phyloP scores from a whole-genome alignment of 1,140 invertebrate genomes.

The Drosophila sulfurigaster region DNA sequence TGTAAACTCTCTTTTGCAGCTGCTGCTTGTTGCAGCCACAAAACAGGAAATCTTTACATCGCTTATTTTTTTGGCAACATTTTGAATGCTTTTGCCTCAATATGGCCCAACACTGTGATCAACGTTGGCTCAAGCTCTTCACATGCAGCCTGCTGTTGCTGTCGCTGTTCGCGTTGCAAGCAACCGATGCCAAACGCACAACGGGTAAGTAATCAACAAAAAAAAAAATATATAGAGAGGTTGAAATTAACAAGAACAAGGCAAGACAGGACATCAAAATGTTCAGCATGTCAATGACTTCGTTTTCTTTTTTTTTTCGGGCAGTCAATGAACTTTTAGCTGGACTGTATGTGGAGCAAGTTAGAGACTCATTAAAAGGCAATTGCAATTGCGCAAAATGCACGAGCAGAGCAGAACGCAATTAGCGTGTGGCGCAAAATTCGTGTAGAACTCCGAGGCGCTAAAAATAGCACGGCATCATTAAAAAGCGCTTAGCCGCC shows the following conservation, averaged over 20 bases:
- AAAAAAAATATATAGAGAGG: neutral
- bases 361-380: conserved; percentile 53
- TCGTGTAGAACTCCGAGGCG: conserved; percentile 66
- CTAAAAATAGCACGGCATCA: conserved; percentile 78
- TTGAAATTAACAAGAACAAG: neutral
- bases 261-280: neutral
- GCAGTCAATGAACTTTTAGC: conserved; percentile 63
- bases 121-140: conserved; percentile 76
- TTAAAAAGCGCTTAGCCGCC: conserved; percentile 73
- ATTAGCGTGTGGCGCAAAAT: conserved; percentile 63
- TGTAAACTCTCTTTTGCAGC: conserved; percentile 59
- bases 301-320: conserved; percentile 38
- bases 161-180: conserved; percentile 45
- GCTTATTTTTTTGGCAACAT: conserved; percentile 59
- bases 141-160: conserved; percentile 57
- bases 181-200: conserved; percentile 59
- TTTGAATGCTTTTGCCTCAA: conserved; percentile 63
- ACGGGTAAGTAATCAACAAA: conserved; percentile 55
- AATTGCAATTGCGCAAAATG: conserved; percentile 73
- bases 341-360: conserved; percentile 61
- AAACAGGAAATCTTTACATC: conserved; percentile 66
- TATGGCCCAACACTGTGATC: conserved; percentile 72
- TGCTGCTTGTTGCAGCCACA: conserved; percentile 32
- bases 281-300: conserved; percentile 17
- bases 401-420: conserved; percentile 26